Evolutionary conservation across 2,797 vertebrate genomes (phyloP).

Genomic region (Staurois parvus): DNA sequence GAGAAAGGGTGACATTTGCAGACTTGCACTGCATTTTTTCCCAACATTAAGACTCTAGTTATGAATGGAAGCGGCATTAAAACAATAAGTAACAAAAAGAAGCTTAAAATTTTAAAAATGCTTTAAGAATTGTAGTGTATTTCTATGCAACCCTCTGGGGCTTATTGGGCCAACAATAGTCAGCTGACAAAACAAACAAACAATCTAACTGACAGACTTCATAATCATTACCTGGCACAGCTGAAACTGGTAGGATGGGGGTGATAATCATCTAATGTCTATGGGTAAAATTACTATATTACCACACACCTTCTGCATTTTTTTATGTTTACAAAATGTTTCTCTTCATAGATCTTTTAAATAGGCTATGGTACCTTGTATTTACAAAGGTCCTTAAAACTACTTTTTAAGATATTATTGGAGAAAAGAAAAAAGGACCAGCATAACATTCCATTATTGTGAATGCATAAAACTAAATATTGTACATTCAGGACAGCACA

Average conservation of each 20-base stretch:
- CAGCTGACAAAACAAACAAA: not conserved
- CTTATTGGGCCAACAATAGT: not conserved
- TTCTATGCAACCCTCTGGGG: not conserved
- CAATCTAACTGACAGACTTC: no score
- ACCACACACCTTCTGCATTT: no score
- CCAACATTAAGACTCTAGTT: no score
- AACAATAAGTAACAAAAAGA: not conserved
- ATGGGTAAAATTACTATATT: not conserved
- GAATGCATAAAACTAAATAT: conserved; percentile 18
- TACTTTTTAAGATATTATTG: not conserved
- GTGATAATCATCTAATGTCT: no score
- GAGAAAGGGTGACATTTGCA: not conserved
- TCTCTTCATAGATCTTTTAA: no score
- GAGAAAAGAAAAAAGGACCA: not conserved
- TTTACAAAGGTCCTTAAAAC: not conserved
- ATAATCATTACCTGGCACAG: no score
- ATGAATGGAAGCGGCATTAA: no score
- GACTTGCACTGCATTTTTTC: no score
- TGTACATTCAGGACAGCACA: conserved; percentile 25
- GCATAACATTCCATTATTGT: not conserved
- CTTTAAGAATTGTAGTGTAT: not conserved
- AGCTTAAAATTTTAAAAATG: not conserved
- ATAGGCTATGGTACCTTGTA: no score
- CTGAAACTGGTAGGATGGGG: no score
- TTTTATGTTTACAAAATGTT: not conserved